Conservation (phyloP, 2,797 vertebrate species). For the Protonibea diacanthus region DNA sequence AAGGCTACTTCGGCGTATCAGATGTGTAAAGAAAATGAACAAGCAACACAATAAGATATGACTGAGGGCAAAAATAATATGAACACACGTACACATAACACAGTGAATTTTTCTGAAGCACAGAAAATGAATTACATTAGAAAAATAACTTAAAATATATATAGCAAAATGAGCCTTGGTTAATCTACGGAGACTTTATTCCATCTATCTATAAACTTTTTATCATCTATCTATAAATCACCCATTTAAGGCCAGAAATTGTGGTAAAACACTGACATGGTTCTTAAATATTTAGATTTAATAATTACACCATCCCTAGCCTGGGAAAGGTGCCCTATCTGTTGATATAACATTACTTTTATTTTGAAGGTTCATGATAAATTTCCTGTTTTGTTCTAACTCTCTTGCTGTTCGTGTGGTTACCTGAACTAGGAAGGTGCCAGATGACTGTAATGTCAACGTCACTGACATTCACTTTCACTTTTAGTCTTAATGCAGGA, state of each 20-base stretch:
- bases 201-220: no score
- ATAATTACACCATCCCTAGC: background rate
- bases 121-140: background rate
- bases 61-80: background rate
- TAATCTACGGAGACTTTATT: background rate
- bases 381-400: conserved; percentile 13
- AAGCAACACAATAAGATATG: background rate
- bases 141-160: background rate
- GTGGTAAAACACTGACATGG: rapidly evolving
- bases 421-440: conserved; percentile 53
- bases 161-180: background rate
- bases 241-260: background rate
- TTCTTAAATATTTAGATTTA: background rate
- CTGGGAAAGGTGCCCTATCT: background rate
- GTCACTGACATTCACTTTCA: conserved; percentile 28
- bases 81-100: no score
- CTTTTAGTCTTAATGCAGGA: conserved; percentile 3
- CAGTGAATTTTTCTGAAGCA: no score
- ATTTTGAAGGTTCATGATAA: conserved; percentile 15
- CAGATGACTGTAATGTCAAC: conserved; percentile 19
- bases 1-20: no score
- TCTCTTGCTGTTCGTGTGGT: conserved; percentile 31
- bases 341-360: background rate
- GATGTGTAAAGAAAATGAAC: background rate
- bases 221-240: background rate